phyloP scores from a whole-genome alignment of 2,797 vertebrate genomes.

The Lagorchestes hirsutus region DNA sequence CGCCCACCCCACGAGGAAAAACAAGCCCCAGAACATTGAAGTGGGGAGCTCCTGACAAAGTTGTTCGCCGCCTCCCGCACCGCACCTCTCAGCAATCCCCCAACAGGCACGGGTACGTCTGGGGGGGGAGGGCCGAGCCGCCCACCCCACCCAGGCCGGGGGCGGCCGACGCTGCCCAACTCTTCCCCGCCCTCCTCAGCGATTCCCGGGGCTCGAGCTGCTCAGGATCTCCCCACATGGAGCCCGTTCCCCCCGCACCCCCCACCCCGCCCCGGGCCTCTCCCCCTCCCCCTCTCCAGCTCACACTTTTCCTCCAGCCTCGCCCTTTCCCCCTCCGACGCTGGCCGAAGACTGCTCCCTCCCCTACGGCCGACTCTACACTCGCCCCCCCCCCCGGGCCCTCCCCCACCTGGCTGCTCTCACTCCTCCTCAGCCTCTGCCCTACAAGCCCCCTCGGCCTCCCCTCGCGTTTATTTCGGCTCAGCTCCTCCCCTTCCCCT shows the following conservation, averaged over 20 bases:
- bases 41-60: slow-evolving; percentile 44
- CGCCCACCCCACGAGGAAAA: background rate
- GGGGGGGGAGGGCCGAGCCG: slow-evolving; percentile 66
- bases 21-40: slow-evolving; percentile 51
- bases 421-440: slow-evolving; percentile 78
- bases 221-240: slow-evolving; percentile 33
- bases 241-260: background rate
- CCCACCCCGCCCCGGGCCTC: slow-evolving; percentile 25
- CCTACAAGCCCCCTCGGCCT: slow-evolving; percentile 75
- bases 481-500: slow-evolving; percentile 47
- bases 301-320: slow-evolving; percentile 76
- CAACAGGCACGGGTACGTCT: slow-evolving; percentile 58
- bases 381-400: slow-evolving; percentile 81
- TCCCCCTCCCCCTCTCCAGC: slow-evolving; percentile 43
- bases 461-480: slow-evolving; percentile 68
- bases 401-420: slow-evolving; percentile 66
- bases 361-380: slow-evolving; percentile 80
- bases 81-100: slow-evolving; percentile 54
- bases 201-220: no score
- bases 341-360: slow-evolving; percentile 74
- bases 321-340: slow-evolving; percentile 76
- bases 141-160: slow-evolving; percentile 46
- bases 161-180: slow-evolving; percentile 66
- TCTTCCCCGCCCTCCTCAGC: background rate
- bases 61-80: slow-evolving; percentile 51